These are phyloP conservation scores for Ptychodera flava DNA, from an alignment of 35 echinoderm and acorn worm species.

Conservation along the genomic window DNA sequence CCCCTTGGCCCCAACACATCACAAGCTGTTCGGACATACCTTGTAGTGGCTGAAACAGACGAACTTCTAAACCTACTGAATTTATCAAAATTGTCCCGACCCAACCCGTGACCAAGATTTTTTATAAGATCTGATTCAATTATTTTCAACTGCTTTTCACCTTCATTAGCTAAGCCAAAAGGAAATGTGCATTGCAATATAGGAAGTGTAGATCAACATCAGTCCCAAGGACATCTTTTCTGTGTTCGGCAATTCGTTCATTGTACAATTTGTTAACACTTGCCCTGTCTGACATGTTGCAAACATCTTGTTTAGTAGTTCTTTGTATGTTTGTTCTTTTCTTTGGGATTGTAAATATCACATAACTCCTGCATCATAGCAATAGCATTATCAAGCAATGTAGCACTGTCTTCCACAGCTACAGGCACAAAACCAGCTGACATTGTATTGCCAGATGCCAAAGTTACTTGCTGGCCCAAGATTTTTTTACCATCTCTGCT, in stretches of 20 bases:
- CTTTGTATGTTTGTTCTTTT: not conserved
- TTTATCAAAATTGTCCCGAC: constrained; percentile 8
- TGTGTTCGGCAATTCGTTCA: constrained; percentile 5
- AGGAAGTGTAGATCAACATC: constrained; percentile 8
- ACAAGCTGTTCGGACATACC: constrained; percentile 32
- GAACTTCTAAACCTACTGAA: constrained; percentile 11
- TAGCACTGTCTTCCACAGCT: not conserved
- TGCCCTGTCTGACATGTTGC: constrained; percentile 24
- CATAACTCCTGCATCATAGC: not conserved
- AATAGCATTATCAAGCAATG: not conserved
- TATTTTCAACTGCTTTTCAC: constrained; percentile 12
- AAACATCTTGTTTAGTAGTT: constrained; percentile 4
- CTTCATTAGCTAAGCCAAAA: constrained; percentile 8
- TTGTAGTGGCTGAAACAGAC: not conserved
- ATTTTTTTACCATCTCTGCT: constrained; percentile 34
- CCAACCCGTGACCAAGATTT: constrained; percentile 3
- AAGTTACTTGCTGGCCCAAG: constrained; percentile 27
- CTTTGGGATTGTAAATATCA: not conserved
- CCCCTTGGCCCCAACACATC: constrained; percentile 38
- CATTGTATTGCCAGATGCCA: not conserved
- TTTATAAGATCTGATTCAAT: constrained; percentile 8
- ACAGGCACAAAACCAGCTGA: not conserved
- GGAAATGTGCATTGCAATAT: constrained; percentile 40
- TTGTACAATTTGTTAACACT: constrained; percentile 46
- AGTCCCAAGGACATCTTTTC: not conserved